A percentile compares a stretch with the other conserved stretches of the same genome.
These are phyloP conservation scores for Cinara cedri DNA, from an alignment of 2,888 invertebrate genomes.

Conservation along the genomic window DNA sequence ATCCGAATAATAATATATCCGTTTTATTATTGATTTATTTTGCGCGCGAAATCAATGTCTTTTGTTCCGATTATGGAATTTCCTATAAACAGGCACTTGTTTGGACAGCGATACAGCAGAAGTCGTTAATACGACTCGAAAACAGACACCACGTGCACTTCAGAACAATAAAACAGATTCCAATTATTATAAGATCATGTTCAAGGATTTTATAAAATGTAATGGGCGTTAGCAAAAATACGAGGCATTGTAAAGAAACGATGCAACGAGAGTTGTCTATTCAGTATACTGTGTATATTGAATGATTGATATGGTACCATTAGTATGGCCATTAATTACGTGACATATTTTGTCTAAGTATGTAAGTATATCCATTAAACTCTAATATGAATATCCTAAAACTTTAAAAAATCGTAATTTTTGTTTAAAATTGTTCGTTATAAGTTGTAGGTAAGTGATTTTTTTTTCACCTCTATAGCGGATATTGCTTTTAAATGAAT, in stretches of 20 bases:
- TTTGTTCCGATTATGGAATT: slow-evolving; percentile 24
- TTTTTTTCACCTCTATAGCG: too few species aligned
- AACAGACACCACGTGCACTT: not conserved
- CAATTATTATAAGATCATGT: slow-evolving; percentile 37
- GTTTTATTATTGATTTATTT: slow-evolving; percentile 21
- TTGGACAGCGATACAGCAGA: not conserved
- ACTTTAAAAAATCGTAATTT: not conserved
- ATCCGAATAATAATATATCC: not conserved
- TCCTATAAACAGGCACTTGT: not conserved
- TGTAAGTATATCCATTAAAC: not conserved
- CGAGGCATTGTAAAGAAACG: slow-evolving; percentile 9
- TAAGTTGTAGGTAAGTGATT: too few species aligned
- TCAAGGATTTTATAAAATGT: slow-evolving; percentile 34
- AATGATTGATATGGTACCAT: slow-evolving; percentile 17
- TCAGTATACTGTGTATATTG: not conserved
- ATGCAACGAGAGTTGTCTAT: not conserved
- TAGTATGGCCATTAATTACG: slow-evolving; percentile 26
- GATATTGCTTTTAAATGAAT: too few species aligned
- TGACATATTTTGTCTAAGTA: not conserved
- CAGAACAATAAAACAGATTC: slow-evolving; percentile 22
- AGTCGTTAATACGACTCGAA: not conserved
- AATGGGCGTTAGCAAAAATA: slow-evolving; percentile 22
- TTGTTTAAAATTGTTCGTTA: too few species aligned
- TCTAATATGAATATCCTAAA: not conserved
- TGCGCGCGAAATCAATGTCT: not conserved